Base-by-base conservation (phyloP, 2,797 vertebrate genomes). In the Mus spretus region DNA sequence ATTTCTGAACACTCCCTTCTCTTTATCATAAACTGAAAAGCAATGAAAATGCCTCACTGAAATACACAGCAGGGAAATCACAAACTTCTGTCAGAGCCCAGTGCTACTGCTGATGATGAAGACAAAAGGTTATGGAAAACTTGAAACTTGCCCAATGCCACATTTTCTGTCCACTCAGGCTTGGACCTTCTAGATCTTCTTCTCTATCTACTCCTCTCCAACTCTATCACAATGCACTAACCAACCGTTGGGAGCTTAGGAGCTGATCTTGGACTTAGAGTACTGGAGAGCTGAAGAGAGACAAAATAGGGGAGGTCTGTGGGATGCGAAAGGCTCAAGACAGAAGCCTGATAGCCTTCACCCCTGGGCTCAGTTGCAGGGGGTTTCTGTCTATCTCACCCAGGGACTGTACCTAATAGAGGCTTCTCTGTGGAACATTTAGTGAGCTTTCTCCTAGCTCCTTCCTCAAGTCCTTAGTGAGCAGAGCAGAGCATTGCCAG, bases 281-380 rank as follows among this genome's bases (percentile, higher is more conserved):
- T 65, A 47, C 59, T 59, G 17, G 55, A 34, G 19, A 77, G 12
- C 9, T 26, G 22, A 55, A 34, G 37, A 4, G 17, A 80, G 65
- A 34, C 8, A 0, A 2, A 6, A 3, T 11, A 9, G 26, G 79
- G 55, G 50, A 34, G 20, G 11, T 5, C 50, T 47, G 1, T 1
- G 22, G 70, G 20, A 15, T 8, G 6, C 34, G 20, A 4, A 3
- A 12, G 3, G 31, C 5, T 15, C 1, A 7, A 37, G 40, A 12
- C 2, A 22, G 77, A 22, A 47, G 0, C 8, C 10, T n/a, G 74
- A 10, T 0, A 37, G 7, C 34, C 34, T 17, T 6, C 67, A 28
- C 31, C 34, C n/a, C 37, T 4, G 1, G 44, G 50, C 15, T 12
- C 50, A 28, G 2, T 6, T 2, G 24, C 34, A 74, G 50, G 3